Evolutionary conservation across 37 sponge, comb jelly and placozoan species (phyloP), one percentile per base, ranked within the genome.

Genomic region (Bolinopsis microptera): DNA sequence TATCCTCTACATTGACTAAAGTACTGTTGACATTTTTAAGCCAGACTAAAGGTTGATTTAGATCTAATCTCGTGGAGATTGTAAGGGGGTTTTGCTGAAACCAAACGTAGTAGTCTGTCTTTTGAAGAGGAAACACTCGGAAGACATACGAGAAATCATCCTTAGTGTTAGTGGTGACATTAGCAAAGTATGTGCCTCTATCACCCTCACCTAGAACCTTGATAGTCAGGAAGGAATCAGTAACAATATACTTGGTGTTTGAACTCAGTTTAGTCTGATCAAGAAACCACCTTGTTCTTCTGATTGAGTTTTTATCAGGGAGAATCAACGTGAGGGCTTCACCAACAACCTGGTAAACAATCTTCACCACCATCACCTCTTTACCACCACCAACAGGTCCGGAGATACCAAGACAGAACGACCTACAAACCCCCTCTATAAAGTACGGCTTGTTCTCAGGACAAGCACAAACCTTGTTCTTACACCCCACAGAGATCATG

Each of bases 141-240:
- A 30, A 72, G 3, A 28, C 31, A n/a, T 72, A 72, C 18, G 75
- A 30, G n/a, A 72, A 8, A 3, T 72, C 75, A 30, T 72, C 75
- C n/a, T 28, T 28, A 5, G 75, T 72, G 31, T n/a, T 72, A 21
- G 75, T 72, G 5, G 75, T 72, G 26, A 72, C 5, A 3, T 72
- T 72, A 30, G 75, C 75, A 28, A 30, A 72, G 75, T 72, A 72
- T 23, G 5, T 21, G 18, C 75, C 75, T 5, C 5, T n/a, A 72
- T 72, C 75, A 72, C 18, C 75, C 75, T 72, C 75, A 21, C 75
- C 75, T 23, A 72, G 75, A 28, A 30, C 31, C 75, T 72, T 72
- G 26, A 72, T 72, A 72, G 31, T 28, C 3, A 72, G 75, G 31
- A 30, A 30, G 31, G 75, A 72, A 28, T 28, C 75, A 24, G 13